Percentiles rank a stretch among this genome's conserved stretches.
Evolutionary conservation across 2,888 invertebrate genomes (phyloP).

Genomic region (Physocephala rufipes): DNA sequence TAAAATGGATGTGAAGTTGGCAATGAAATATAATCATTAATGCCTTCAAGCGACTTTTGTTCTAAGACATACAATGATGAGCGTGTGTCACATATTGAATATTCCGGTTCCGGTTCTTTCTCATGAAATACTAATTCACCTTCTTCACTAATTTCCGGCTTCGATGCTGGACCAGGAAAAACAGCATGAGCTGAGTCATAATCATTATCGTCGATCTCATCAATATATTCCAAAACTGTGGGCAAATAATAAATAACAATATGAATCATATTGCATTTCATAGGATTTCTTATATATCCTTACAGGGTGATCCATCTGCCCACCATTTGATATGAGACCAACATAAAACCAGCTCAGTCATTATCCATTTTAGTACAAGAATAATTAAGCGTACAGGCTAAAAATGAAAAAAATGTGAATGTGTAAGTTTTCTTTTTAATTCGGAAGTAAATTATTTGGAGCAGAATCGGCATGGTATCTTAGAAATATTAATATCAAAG

Average conservation of each 20-base stretch:
- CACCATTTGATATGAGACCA: constrained; percentile 60
- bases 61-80: constrained; percentile 76
- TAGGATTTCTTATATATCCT: constrained; percentile 41
- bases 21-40: constrained; percentile 63
- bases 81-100: constrained; percentile 76
- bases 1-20: constrained; percentile 72
- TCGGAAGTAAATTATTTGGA: too few relatives aligned
- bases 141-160: constrained; percentile 58
- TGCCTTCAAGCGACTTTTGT: constrained; percentile 67
- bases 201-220: constrained; percentile 63
- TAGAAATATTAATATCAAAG: too few relatives aligned
- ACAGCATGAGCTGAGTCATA: constrained; percentile 63
- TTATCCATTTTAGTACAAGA: constrained; percentile 65
- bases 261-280: neutral
- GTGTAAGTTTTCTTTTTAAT: neutral
- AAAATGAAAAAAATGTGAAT: neutral
- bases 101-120: constrained; percentile 57
- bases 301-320: constrained; percentile 63
- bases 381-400: constrained; percentile 66
- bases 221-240: constrained; percentile 65
- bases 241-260: constrained; percentile 8
- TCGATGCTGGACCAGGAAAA: constrained; percentile 49
- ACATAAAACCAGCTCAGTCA: constrained; percentile 62
- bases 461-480: neutral
- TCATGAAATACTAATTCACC: constrained; percentile 64